A percentile compares a stretch with the other conserved stretches of the same genome.
These are phyloP conservation scores for Euphonia xanthogaster DNA, from an alignment of 2,797 vertebrate species.

Conservation along the genomic window DNA sequence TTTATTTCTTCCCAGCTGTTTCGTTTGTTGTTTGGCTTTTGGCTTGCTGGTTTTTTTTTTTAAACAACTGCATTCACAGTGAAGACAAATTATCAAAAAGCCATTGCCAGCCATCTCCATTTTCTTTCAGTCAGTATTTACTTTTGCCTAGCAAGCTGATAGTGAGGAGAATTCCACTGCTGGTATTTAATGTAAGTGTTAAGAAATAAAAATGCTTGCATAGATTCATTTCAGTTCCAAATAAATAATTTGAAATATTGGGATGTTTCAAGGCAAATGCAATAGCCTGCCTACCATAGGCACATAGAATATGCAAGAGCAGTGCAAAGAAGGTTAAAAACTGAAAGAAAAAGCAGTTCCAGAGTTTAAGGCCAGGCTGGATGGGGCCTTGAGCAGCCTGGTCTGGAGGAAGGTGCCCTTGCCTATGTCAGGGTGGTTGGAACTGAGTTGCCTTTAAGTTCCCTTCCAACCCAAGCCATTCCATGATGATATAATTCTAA, in stretches of 20 bases:
- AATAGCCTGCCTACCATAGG: not conserved
- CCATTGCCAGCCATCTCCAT: not conserved
- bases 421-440: not conserved
- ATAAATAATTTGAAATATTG: not conserved
- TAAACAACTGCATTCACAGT: not conserved
- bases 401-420: not conserved
- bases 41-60: accelerated
- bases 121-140: not conserved
- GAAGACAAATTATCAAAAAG: not conserved
- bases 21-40: not conserved
- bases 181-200: not conserved
- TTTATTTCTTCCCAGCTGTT: not conserved
- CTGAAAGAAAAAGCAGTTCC: not conserved
- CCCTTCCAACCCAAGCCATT: not conserved
- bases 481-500: not conserved
- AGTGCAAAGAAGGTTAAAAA: not conserved
- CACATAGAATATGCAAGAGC: not conserved
- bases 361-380: not conserved
- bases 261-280: not conserved
- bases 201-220: not conserved
- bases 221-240: not conserved
- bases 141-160: not conserved
- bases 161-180: not conserved
- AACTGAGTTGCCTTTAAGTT: not conserved
- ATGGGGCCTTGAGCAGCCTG: not conserved